These are phyloP conservation scores for Mormoops blainvillei DNA, from an alignment of 2,113 vertebrate species.

Conservation along the genomic window DNA sequence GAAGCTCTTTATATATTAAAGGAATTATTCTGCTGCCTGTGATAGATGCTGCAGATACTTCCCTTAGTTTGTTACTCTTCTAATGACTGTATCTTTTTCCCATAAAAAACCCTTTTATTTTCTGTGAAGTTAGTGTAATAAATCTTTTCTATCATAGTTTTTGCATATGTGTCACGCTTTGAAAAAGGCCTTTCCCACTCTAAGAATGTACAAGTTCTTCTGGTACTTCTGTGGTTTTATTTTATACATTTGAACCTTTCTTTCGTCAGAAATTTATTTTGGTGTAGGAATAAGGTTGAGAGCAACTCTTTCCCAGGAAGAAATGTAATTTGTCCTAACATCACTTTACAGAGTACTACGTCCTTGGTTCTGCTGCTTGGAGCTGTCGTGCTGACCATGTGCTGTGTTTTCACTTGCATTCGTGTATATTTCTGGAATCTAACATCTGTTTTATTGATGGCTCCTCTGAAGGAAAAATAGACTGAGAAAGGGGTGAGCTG, in stretches of 20 bases:
- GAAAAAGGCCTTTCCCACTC: not conserved
- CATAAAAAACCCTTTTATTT: not conserved
- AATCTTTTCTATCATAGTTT: not conserved
- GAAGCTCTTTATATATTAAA: slow-evolving; percentile 31
- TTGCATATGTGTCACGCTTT: not conserved
- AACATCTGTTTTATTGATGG: not conserved
- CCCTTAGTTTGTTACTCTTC: not conserved
- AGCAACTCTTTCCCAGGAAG: not conserved
- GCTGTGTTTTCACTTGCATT: not conserved
- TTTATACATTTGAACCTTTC: not conserved
- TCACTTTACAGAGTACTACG: not conserved
- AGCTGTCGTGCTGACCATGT: not conserved
- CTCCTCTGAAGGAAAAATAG: not conserved
- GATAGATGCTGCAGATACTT: not conserved
- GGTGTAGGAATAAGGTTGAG: not conserved
- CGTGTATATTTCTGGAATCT: not conserved
- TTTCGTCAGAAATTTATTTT: not conserved
- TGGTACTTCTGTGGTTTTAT: not conserved
- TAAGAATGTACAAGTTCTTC: not conserved
- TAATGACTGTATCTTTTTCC: not conserved
- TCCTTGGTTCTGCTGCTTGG: not conserved
- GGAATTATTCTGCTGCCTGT: not conserved
- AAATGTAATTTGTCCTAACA: not conserved
- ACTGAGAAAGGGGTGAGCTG: not conserved
- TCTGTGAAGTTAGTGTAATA: not conserved